Conservation (phyloP, 2,113 vertebrate genomes). For the Peromyscus leucopus region DNA sequence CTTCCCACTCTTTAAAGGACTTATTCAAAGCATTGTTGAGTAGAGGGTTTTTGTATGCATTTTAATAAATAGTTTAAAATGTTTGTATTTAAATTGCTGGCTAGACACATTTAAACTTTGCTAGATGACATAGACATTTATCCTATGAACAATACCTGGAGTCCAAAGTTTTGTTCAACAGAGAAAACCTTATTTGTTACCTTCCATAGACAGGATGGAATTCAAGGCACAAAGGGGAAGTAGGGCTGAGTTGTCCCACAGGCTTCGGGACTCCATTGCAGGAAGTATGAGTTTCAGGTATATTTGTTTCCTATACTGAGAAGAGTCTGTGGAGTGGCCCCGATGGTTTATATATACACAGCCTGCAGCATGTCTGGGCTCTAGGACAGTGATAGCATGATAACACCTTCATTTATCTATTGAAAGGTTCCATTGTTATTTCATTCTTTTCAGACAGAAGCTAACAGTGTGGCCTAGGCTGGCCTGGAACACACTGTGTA, state of each 20-base stretch:
- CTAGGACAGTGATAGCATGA: neutral
- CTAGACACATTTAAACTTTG: neutral
- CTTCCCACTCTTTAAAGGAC: neutral
- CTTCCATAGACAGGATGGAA: neutral
- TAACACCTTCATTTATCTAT: neutral
- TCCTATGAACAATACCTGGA: neutral
- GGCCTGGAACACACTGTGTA: neutral
- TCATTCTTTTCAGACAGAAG: neutral
- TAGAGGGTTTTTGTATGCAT: neutral
- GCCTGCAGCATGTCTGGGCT: neutral
- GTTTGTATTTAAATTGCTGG: neutral
- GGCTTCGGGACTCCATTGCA: neutral
- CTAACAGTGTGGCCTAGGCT: neutral
- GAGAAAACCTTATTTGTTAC: neutral
- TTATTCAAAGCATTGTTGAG: neutral
- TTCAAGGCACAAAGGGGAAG: neutral
- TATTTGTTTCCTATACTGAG: neutral
- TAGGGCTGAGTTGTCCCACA: neutral
- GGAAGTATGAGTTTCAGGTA: neutral
- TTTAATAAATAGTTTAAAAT: slow-evolving; percentile 46
- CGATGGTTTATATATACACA: fast-evolving
- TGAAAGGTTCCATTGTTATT: neutral
- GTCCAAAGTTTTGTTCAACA: neutral
- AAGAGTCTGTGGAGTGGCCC: neutral
- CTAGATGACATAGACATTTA: neutral